Percentiles rank a stretch among this genome's conserved stretches.
These are phyloP conservation scores for Heterodera carotae DNA, from an alignment of 1,140 invertebrate genomes.

Conservation along the genomic window DNA sequence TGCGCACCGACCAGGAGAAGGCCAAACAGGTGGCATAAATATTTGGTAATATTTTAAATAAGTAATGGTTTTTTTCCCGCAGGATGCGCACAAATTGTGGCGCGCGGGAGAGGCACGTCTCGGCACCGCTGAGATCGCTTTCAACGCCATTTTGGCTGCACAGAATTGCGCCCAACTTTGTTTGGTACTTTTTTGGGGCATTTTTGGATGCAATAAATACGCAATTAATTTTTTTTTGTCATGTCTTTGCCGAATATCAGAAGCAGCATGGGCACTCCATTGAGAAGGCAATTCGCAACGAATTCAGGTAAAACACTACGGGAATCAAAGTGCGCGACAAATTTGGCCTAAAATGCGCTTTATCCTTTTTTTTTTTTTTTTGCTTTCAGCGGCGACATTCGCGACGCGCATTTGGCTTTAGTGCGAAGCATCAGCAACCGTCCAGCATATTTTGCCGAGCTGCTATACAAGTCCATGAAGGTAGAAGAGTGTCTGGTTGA, in stretches of 20 bases:
- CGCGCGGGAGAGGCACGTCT: constrained; percentile 69
- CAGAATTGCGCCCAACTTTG: constrained; percentile 73
- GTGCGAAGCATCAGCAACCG: constrained; percentile 86
- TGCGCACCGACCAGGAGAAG: constrained; percentile 55
- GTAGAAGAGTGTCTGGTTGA: too few species aligned
- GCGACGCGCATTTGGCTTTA: constrained; percentile 78
- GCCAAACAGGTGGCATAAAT: constrained; percentile 55
- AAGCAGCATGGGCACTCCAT: constrained; percentile 75
- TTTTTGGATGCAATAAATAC: not conserved
- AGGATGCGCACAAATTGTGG: constrained; percentile 68
- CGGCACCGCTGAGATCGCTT: constrained; percentile 69
- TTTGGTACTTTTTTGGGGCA: constrained; percentile 69
- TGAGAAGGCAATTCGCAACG: constrained; percentile 81
- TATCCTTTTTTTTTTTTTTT: not conserved
- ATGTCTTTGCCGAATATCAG: constrained; percentile 74
- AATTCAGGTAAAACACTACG: constrained; percentile 81
- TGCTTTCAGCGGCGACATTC: constrained; percentile 74
- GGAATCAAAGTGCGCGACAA: not conserved
- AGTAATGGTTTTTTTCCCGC: too few species aligned
- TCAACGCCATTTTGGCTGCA: constrained; percentile 63
- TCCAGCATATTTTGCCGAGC: constrained; percentile 88
- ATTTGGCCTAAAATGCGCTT: too few species aligned
- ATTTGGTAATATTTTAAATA: too few species aligned
- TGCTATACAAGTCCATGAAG: constrained; percentile 81
- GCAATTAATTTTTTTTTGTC: not conserved